Percentiles rank a stretch among this genome's conserved stretches.
phyloP scores from a whole-genome alignment of 2,888 invertebrate species.

The Drosophila kambysellisi region DNA sequence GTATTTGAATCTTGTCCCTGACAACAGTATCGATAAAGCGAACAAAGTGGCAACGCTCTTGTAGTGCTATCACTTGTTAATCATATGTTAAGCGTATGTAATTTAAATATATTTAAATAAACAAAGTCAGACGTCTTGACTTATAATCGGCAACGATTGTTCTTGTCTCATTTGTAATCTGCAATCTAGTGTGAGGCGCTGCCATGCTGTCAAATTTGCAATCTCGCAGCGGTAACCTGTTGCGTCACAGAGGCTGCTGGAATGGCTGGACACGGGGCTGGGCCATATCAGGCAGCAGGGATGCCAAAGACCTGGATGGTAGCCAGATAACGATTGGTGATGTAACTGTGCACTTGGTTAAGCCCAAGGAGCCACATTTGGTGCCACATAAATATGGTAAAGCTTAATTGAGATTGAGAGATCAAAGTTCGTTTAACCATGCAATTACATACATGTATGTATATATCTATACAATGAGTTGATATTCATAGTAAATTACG shows the following conservation, averaged over 20 bases:
- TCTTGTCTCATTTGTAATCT: neutral
- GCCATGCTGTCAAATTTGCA: slow-evolving; percentile 41
- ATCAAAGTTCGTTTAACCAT: slow-evolving; percentile 29
- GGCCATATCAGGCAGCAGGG: slow-evolving; percentile 36
- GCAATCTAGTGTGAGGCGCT: neutral
- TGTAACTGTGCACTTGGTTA: slow-evolving; percentile 88
- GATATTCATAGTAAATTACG: slow-evolving; percentile 80
- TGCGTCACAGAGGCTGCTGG: slow-evolving; percentile 51
- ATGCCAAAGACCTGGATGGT: slow-evolving; percentile 78
- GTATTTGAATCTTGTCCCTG: too few species aligned
- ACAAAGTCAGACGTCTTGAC: neutral
- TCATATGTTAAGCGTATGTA: neutral
- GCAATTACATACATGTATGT: neutral
- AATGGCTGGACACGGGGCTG: slow-evolving; percentile 34
- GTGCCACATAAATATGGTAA: slow-evolving; percentile 88
- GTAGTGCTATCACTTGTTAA: neutral
- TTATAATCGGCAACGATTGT: slow-evolving; percentile 2
- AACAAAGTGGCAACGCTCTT: neutral
- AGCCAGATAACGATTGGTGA: slow-evolving; percentile 89
- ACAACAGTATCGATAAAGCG: neutral
- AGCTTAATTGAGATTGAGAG: slow-evolving; percentile 10
- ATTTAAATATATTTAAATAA: slow-evolving; percentile 2
- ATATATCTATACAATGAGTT: slow-evolving; percentile 8
- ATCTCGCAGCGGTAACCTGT: slow-evolving; percentile 38
- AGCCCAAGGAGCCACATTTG: slow-evolving; percentile 90